Conservation (phyloP, 53 echinoderm and acorn worm genomes). For the Henricia sp. region DNA sequence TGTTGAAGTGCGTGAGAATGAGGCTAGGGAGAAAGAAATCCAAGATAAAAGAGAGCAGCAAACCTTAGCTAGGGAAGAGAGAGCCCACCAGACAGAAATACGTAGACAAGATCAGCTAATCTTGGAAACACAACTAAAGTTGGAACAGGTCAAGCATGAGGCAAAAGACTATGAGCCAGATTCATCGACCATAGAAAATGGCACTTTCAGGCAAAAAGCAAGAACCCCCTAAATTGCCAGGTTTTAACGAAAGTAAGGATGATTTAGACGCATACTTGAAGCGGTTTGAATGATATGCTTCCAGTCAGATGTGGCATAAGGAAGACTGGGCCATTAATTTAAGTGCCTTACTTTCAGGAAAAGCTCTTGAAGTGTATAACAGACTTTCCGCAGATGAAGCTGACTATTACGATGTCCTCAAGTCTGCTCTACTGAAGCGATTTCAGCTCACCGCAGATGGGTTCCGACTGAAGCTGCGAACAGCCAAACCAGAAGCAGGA, state of each 20-base stretch:
- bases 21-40: not conserved
- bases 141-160: not conserved
- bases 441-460: constrained; percentile 43
- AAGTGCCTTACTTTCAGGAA: constrained; percentile 51
- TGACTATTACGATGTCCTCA: not conserved
- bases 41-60: not conserved
- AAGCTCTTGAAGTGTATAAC: constrained; percentile 37
- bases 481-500: constrained; percentile 27
- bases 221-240: constrained; percentile 59
- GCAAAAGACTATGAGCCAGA: not conserved
- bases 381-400: constrained; percentile 17
- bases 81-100: not conserved
- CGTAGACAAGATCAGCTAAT: constrained; percentile 18
- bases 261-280: constrained; percentile 69
- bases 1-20: not conserved
- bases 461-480: constrained; percentile 8
- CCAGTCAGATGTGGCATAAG: constrained; percentile 46
- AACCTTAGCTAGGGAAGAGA: constrained; percentile 13
- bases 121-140: not conserved
- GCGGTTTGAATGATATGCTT: constrained; percentile 63
- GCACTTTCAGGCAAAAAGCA: not conserved
- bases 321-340: constrained; percentile 68
- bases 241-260: constrained; percentile 63
- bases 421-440: constrained; percentile 27
- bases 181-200: not conserved